Conservation (phyloP, 2,797 vertebrate species). For the Lepidocolaptes lacrymiger region DNA sequence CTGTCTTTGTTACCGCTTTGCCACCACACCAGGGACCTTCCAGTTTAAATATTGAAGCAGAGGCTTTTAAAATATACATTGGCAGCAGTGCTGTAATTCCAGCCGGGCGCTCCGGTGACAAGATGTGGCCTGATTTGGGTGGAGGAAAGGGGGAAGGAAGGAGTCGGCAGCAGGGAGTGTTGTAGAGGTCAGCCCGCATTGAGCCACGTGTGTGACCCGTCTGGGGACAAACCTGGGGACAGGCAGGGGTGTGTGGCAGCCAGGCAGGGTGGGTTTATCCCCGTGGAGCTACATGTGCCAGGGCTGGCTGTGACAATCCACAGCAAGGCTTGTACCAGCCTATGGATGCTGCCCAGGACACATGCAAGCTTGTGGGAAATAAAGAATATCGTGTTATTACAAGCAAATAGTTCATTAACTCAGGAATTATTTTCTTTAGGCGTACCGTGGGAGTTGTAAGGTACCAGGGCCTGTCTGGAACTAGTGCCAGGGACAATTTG, state of each 20-base stretch:
- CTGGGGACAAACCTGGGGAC: background rate
- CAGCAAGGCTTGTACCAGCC: background rate
- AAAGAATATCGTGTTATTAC: too few relatives aligned
- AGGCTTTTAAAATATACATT: background rate
- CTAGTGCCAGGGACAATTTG: too few relatives aligned
- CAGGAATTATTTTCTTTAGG: too few relatives aligned
- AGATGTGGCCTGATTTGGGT: background rate
- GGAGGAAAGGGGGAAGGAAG: background rate
- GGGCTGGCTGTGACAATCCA: background rate
- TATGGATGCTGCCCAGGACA: background rate
- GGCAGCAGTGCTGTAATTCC: slow-evolving; percentile 22
- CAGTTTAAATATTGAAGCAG: background rate
- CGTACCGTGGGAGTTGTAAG: too few relatives aligned
- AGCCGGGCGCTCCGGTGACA: background rate
- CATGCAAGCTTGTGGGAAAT: background rate
- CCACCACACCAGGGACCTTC: background rate
- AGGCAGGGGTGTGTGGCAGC: background rate
- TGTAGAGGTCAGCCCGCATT: background rate
- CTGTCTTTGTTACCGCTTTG: background rate
- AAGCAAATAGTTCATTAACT: too few relatives aligned
- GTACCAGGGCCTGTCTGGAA: too few relatives aligned
- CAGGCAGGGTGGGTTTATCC: background rate
- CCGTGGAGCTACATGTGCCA: accelerated
- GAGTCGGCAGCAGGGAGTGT: background rate
- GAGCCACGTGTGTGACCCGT: background rate